Evolutionary conservation across 2,797 vertebrate species (phyloP).

Genomic region (Coregonus suidteri): DNA sequence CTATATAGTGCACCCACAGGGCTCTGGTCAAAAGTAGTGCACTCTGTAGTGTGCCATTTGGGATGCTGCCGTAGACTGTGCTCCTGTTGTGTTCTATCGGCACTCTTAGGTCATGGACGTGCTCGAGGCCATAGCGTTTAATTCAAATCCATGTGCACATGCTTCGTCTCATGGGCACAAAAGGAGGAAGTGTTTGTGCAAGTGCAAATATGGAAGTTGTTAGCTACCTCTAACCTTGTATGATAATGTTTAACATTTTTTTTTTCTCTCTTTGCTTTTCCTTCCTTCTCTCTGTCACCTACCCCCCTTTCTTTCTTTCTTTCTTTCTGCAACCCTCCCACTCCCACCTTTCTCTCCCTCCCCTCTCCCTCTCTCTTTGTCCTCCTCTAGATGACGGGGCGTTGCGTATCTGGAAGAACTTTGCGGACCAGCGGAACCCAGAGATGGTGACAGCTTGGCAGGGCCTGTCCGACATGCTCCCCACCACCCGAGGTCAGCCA

Average conservation of each 20-base stretch:
- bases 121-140: too few species aligned
- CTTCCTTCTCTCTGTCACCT: background rate
- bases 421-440: conserved; percentile 95
- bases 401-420: conserved; percentile 97
- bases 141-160: too few species aligned
- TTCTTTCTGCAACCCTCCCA: background rate
- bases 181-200: background rate
- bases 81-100: background rate
- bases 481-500: conserved; percentile 89
- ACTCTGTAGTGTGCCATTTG: background rate
- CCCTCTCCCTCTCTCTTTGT: too few species aligned
- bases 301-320: too few species aligned
- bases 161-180: background rate
- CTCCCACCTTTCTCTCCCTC: background rate
- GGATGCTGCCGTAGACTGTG: background rate
- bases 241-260: background rate
- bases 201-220: background rate
- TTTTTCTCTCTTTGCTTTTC: background rate
- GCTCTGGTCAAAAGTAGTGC: background rate
- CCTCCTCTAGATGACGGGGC: conserved; percentile 86
- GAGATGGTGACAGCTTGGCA: conserved; percentile 99
- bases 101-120: background rate
- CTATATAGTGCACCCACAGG: background rate
- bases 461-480: conserved; percentile 97
- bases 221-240: background rate